Evolutionary conservation across 53 echinoderm and acorn worm species (phyloP), one percentile per base, ranked within the genome.

Genomic region (Stichopus horrens): DNA sequence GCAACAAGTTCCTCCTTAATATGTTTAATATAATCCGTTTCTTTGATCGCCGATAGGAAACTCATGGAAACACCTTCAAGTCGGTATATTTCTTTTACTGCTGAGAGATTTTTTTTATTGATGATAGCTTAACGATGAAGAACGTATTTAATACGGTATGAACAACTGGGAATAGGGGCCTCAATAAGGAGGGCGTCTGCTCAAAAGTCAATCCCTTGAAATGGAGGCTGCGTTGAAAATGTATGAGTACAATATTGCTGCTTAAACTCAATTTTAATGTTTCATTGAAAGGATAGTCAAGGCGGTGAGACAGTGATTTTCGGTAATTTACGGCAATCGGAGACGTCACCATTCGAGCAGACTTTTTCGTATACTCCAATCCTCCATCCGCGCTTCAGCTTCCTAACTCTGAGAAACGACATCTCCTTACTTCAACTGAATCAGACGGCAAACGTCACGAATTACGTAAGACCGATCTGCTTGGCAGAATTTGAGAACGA

Each of bases 401-500:
- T 14, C 58, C 21, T 37, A 8, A 83, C 83, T 60, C 58, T 83
- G 55, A 20, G 58, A 21, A 57, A 83, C 83, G 83, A 83, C 58
- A 83, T 83, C 58, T 20, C 83, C 21, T 57, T 83, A 58, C 59
- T 83, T 6, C 83, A 83, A 5, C 83, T 83, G 6, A 83, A 83
- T 37, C 21, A 58, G 21, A 58, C 83, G 9, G 83, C 59, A 20
- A 20, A 23, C 23, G 59, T 83, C 23, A 83, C 21, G 8, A 5
- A 63, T 83, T 83, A 83, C 65, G 83, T 83, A 20, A 57, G 83
- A 58, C 83, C 83, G 9, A 9, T 83, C 21, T 83, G 83, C 16
- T 60, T 58, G 6, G 57, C 83, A 11, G 23, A 56, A 5, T 55
- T 13, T 20, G 55, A 58, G 60, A 60, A 83, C 2, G 83, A 83